Evolutionary conservation across 2,888 invertebrate species (phyloP), one percentile per base, ranked within the genome.

Genomic region (Exocentrus adspersus): DNA sequence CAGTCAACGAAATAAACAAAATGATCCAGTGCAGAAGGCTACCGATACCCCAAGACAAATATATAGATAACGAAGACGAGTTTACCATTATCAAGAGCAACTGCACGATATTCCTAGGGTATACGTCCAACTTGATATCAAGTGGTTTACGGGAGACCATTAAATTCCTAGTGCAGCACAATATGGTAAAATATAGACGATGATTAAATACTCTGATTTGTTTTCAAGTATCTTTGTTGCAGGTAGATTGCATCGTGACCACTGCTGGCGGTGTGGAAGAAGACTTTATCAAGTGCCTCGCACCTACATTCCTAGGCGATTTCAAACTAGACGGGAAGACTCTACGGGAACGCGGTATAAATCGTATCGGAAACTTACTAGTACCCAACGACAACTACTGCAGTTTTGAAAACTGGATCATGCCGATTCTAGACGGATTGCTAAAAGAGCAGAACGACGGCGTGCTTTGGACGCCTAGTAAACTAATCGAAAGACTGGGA

Each of bases 301-400:
- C 95, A 1, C 94, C 97, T 0, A 98, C 98, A 0, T 97, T 89
- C 75, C 80, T 99, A 53, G 99, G 98, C 0, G 94, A 96, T 77
- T 98, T 98, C 79, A 85, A 90, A 77, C 85, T 97, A 57, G 88
- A 89, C 72, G 98, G 97, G 0, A 89, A 89, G 81, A 84, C 85
- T 50, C 85, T 98, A 14, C 86, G 98, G 56, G 90, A 93, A 10
- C 88, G 90, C 56, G 99, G 96, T 14, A 91, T 97, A 56, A 97
- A 97, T 81, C 80, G 87, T 41, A 87, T 86, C 70, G 95, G 95
- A 32, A 99, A 99, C 84, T 86, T 99, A 43, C 85, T 99, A 50
- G 97, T 98, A 0, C 99, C 99, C 1, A 99, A 99, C 84, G 92
- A 96, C 75, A 99, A 99, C 84, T 99, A 99, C 81, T 98, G 98